These are phyloP conservation scores for Polietes domitor DNA, from an alignment of 2,888 invertebrate species.

Conservation along the genomic window DNA sequence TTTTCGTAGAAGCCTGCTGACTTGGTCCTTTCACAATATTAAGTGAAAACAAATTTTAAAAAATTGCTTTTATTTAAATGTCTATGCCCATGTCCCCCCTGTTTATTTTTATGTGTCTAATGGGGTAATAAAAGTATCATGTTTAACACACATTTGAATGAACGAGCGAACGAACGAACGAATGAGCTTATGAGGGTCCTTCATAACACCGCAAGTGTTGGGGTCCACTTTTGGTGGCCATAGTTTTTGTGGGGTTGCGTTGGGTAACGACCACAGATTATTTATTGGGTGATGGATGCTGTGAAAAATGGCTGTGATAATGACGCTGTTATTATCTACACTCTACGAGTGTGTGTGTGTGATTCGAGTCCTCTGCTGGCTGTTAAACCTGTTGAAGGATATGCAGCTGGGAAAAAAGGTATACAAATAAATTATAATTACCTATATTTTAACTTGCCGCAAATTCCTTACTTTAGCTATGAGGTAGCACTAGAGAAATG, in stretches of 20 bases:
- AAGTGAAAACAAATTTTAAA: conserved; percentile 20
- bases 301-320: conserved; percentile 4
- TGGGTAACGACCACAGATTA: background rate
- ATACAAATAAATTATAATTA: too few relatives aligned
- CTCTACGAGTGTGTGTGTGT: too few relatives aligned
- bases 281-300: background rate
- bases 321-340: background rate
- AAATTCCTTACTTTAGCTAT: too few relatives aligned
- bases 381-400: too few relatives aligned
- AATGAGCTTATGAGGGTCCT: background rate
- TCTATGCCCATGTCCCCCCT: too few relatives aligned
- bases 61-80: conserved; percentile 11
- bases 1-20: background rate
- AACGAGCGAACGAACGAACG: too few relatives aligned
- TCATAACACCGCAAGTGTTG: background rate
- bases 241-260: background rate
- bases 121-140: background rate
- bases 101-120: background rate
- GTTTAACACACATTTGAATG: conserved; percentile 26
- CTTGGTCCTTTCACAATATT: background rate
- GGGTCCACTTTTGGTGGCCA: background rate
- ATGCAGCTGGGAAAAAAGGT: too few relatives aligned
- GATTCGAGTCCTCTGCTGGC: too few relatives aligned
- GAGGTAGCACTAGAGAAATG: too few relatives aligned
- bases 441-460: too few relatives aligned